A percentile compares a stretch with the other conserved stretches of the same genome.
Conservation (phyloP, 2,113 vertebrate genomes). For the Gobio gobio region DNA sequence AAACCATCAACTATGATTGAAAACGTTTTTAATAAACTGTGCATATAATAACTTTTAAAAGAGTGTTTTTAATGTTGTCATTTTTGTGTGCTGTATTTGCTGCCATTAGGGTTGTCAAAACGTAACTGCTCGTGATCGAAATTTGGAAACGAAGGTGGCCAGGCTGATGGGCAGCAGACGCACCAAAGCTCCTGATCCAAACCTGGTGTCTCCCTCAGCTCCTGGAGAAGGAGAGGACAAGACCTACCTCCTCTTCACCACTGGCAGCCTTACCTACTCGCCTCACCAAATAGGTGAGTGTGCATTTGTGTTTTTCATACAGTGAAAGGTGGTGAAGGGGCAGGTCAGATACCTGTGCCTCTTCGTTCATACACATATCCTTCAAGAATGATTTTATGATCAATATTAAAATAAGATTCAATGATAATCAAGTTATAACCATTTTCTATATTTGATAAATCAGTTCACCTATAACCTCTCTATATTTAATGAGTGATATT, state of each 20-base stretch:
- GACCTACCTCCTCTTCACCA: constrained; percentile 97
- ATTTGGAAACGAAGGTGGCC: constrained; percentile 86
- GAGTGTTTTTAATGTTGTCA: not conserved
- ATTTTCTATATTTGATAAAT: no score
- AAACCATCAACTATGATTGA: not conserved
- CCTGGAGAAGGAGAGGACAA: constrained; percentile 72
- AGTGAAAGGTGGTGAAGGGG: no score
- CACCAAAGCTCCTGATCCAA: constrained; percentile 79
- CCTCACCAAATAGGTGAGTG: constrained; percentile 95
- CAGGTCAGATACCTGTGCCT: no score
- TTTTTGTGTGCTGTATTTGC: not conserved
- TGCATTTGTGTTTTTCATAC: not conserved
- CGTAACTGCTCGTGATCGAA: constrained; percentile 68
- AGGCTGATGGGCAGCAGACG: constrained; percentile 81
- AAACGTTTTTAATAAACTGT: not conserved
- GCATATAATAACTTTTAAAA: not conserved
- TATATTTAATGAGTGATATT: no score
- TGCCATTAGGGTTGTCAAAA: constrained; percentile 27
- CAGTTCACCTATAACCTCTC: no score
- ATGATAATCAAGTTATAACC: no score
- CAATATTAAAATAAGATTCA: no score
- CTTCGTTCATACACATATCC: no score
- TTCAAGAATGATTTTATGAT: no score
- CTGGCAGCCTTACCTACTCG: constrained; percentile 94
- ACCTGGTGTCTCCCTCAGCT: constrained; percentile 62